Percentiles rank a stretch among this genome's conserved stretches.
These are phyloP conservation scores for Vanacampus margaritifer DNA, from an alignment of 2,113 vertebrate genomes.

Conservation along the genomic window DNA sequence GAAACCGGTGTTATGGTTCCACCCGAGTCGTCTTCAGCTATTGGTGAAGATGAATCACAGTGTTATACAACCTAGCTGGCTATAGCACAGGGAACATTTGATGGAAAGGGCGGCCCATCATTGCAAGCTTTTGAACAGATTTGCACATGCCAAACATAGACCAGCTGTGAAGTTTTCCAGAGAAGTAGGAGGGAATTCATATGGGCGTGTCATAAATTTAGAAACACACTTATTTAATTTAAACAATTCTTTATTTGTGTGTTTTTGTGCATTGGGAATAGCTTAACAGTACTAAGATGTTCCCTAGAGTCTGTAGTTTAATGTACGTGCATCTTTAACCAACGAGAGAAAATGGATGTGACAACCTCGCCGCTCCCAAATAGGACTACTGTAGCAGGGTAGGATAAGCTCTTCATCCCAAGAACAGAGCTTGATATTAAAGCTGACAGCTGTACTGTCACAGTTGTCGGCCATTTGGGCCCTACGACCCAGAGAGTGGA, in stretches of 20 bases:
- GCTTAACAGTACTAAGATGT: background rate
- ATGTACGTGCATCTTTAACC: constrained; percentile 20
- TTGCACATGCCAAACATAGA: constrained; percentile 34
- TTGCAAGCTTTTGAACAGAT: constrained; percentile 31
- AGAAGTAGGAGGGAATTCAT: constrained; percentile 6
- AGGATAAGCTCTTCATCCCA: constrained; percentile 33
- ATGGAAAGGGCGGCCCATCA: constrained; percentile 46
- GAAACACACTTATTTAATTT: background rate
- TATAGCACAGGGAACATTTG: constrained; percentile 48
- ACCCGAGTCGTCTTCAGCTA: constrained; percentile 13
- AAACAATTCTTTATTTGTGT: no score
- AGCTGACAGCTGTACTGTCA: constrained; percentile 51
- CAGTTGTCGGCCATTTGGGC: constrained; percentile 48
- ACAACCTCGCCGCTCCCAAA: constrained; percentile 16
- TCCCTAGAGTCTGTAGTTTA: constrained; percentile 8
- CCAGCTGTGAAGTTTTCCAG: constrained; percentile 9
- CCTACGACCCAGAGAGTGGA: constrained; percentile 48
- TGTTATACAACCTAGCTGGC: constrained; percentile 56
- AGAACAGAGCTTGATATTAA: constrained; percentile 43
- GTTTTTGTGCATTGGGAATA: constrained; percentile 16
- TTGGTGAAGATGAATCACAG: constrained; percentile 50
- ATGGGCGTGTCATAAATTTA: constrained; percentile 1
- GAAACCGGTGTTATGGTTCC: constrained; percentile 12
- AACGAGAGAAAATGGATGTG: constrained; percentile 1
- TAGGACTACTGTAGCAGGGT: constrained; percentile 29